Percentiles rank a stretch among this genome's conserved stretches.
Evolutionary conservation across 2,888 invertebrate species (phyloP).

Genomic region (Syrphus vitripennis): DNA sequence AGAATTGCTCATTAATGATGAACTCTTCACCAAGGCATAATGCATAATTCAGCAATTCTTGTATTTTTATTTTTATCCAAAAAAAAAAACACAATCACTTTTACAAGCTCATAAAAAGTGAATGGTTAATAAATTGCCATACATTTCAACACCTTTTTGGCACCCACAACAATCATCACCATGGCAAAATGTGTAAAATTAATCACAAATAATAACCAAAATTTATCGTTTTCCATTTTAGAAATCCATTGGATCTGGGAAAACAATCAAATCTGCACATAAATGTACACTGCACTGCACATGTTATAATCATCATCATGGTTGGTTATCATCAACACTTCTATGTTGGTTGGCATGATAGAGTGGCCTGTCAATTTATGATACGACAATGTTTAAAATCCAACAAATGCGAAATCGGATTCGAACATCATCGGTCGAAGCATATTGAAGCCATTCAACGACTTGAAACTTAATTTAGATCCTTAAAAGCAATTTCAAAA

Average conservation of each 20-base stretch:
- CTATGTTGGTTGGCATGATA: background rate
- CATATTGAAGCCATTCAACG: background rate
- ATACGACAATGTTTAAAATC: conserved; percentile 54
- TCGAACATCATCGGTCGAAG: background rate
- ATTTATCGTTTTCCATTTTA: conserved; percentile 30
- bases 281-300: background rate
- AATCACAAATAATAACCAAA: conserved; percentile 6
- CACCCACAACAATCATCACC: conserved; percentile 57
- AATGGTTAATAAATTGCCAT: conserved; percentile 44
- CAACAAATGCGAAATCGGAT: conserved; percentile 22
- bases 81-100: conserved; percentile 2
- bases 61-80: too few species aligned
- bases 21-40: too few species aligned
- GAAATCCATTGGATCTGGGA: conserved; percentile 17
- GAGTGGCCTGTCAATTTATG: conserved; percentile 58
- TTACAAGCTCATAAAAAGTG: conserved; percentile 40
- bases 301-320: conserved; percentile 28
- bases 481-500: conserved; percentile 32
- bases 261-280: background rate
- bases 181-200: conserved; percentile 1
- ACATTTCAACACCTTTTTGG: conserved; percentile 48
- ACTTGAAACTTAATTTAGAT: conserved; percentile 37
- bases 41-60: too few species aligned
- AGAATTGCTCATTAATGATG: too few species aligned
- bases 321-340: conserved; percentile 30